Evolutionary conservation across 2,888 invertebrate genomes (phyloP).

Genomic region (Schrankia costaestrigalis): DNA sequence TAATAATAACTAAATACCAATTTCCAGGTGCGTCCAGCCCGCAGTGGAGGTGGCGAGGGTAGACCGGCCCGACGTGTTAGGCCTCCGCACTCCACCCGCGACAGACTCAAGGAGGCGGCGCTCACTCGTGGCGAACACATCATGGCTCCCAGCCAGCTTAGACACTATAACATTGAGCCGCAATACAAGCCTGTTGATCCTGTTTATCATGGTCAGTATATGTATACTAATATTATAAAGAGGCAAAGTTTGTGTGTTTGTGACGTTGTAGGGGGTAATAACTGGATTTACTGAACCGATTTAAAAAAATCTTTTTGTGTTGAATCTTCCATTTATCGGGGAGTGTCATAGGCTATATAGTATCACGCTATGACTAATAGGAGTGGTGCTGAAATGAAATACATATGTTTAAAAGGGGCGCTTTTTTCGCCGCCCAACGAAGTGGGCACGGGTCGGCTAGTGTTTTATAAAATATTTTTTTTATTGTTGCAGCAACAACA

Average conservation of each 20-base stretch:
- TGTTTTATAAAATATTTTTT: not conserved
- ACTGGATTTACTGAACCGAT: no score
- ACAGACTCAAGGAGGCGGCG: constrained; percentile 90
- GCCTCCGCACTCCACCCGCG: constrained; percentile 92
- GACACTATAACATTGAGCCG: constrained; percentile 55
- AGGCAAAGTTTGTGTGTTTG: no score
- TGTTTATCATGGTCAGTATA: constrained; percentile 54
- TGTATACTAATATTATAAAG: not conserved
- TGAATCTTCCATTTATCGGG: no score
- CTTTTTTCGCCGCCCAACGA: no score
- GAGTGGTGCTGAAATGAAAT: no score
- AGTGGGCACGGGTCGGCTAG: not conserved
- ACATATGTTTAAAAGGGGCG: no score
- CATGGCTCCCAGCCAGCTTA: constrained; percentile 68
- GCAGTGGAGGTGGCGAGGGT: constrained; percentile 68
- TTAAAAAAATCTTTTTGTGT: no score
- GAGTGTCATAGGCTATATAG: no score
- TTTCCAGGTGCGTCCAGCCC: constrained; percentile 79
- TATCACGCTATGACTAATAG: no score
- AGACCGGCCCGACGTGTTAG: constrained; percentile 83
- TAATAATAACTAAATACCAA: no score
- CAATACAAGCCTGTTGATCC: constrained; percentile 49
- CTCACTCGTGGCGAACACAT: constrained; percentile 92
- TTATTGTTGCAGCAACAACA: constrained; percentile 50
- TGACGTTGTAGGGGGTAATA: no score